These are phyloP conservation scores for Pammene fasciana DNA, from an alignment of 2,888 invertebrate genomes.

Conservation along the genomic window DNA sequence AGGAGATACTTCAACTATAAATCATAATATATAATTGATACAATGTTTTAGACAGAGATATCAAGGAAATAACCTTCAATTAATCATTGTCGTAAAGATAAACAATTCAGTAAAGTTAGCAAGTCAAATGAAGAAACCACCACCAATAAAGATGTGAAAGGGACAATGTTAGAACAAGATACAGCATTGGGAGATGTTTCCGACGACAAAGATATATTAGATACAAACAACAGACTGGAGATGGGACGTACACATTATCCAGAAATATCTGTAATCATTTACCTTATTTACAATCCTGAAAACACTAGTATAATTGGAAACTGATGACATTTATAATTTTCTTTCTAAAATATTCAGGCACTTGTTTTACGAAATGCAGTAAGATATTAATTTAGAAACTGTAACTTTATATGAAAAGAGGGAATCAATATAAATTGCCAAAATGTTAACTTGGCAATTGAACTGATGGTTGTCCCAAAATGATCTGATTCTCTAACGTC, in stretches of 20 bases:
- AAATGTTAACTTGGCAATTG: neutral
- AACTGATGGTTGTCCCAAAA: slow-evolving; percentile 23
- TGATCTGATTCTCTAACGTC: slow-evolving; percentile 8
- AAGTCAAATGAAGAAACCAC: slow-evolving; percentile 2
- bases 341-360: neutral
- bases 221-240: slow-evolving; percentile 7
- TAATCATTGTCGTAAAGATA: slow-evolving; percentile 3
- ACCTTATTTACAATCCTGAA: slow-evolving; percentile 30
- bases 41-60: neutral
- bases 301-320: slow-evolving; percentile 3
- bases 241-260: slow-evolving; percentile 34
- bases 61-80: neutral
- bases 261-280: slow-evolving; percentile 22
- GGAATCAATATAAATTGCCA: neutral
- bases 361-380: neutral
- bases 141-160: slow-evolving; percentile 16
- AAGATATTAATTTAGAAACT: too few relatives aligned
- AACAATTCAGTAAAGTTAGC: slow-evolving; percentile 1
- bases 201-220: slow-evolving; percentile 8
- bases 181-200: slow-evolving; percentile 6
- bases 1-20: too few relatives aligned
- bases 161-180: slow-evolving; percentile 7
- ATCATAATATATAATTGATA: neutral
- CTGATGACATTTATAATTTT: neutral
- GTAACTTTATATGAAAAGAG: neutral